phyloP scores from a whole-genome alignment of 2,797 vertebrate genomes.

The Anomalospiza imberbis region DNA sequence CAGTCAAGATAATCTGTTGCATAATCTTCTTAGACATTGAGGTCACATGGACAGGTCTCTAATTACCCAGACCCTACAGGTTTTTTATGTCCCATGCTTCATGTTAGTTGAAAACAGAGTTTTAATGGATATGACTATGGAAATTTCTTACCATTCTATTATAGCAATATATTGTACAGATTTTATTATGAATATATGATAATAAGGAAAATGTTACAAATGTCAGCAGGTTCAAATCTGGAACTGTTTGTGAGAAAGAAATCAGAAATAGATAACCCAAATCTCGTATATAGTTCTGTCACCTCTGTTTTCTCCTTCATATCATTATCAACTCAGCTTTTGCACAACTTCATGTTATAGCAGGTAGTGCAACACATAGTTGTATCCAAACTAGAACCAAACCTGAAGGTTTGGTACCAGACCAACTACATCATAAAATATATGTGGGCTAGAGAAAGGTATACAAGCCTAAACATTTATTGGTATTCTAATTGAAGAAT shows the following conservation, averaged over 20 bases:
- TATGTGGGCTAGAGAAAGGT: background rate
- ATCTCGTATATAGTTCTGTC: background rate
- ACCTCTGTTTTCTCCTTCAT: background rate
- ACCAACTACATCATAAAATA: background rate
- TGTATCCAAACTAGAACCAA: background rate
- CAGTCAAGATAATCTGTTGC: too few relatives aligned
- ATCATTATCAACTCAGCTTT: background rate
- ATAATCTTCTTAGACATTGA: background rate
- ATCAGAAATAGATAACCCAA: background rate
- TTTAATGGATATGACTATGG: background rate
- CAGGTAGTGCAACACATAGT: background rate
- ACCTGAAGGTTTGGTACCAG: background rate
- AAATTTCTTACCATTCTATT: background rate
- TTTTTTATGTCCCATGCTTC: background rate
- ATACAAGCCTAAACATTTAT: background rate
- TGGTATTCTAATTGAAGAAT: background rate
- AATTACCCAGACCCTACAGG: background rate
- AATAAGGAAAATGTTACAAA: background rate
- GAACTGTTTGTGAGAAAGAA: background rate
- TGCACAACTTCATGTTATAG: background rate
- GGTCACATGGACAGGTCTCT: accelerated
- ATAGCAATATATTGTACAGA: background rate
- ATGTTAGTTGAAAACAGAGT: background rate
- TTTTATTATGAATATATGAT: background rate
- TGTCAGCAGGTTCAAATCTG: background rate